Percentiles rank a stretch among this genome's conserved stretches.
Evolutionary conservation across 2,888 invertebrate genomes (phyloP).

Genomic region (Gymnosoma rotundatum): DNA sequence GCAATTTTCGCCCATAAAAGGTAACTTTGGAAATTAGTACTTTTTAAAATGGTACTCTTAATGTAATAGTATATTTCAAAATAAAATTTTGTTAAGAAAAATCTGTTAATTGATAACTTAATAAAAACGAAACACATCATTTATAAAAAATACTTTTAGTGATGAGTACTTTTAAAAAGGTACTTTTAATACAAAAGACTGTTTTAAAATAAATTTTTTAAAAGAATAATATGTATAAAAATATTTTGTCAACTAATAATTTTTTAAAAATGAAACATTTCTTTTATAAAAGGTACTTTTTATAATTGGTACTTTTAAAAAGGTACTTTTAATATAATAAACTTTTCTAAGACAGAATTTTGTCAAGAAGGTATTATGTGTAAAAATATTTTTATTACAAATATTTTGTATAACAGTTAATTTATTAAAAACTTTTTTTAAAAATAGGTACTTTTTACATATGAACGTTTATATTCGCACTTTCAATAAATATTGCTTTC

Average conservation of each 20-base stretch:
- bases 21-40: neutral
- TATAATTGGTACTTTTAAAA: too few species aligned
- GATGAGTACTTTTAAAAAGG: too few species aligned
- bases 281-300: neutral
- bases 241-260: neutral
- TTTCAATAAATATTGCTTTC: too few species aligned
- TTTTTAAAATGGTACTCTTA: neutral
- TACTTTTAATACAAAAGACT: too few species aligned
- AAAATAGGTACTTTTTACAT: too few species aligned
- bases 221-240: neutral
- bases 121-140: neutral
- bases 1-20: neutral
- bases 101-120: neutral
- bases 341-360: neutral
- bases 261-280: too few species aligned
- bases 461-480: too few species aligned
- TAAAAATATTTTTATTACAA: neutral
- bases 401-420: neutral
- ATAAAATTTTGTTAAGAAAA: neutral
- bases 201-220: neutral
- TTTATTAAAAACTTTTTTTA: too few species aligned
- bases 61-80: neutral
- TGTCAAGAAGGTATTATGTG: neutral
- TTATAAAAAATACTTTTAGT: neutral
- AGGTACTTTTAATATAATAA: too few species aligned